These are phyloP conservation scores for Cavia aperea DNA, from an alignment of 2,113 vertebrate species.

Conservation along the genomic window DNA sequence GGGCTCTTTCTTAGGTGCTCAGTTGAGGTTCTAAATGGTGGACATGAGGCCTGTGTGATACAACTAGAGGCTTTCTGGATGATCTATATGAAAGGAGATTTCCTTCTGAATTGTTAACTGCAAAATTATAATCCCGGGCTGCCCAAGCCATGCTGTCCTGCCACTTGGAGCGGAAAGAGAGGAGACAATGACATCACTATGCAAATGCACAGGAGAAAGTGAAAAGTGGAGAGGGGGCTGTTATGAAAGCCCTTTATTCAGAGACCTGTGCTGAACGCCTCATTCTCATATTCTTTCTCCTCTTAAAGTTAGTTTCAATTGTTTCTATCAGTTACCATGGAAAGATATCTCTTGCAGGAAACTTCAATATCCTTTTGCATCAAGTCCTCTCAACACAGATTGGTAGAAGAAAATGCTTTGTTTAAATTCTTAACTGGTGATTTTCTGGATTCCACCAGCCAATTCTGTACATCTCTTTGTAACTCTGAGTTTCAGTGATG, in stretches of 20 bases:
- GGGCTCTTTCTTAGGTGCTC: neutral
- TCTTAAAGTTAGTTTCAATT: neutral
- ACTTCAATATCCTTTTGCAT: neutral
- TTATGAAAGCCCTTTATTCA: neutral
- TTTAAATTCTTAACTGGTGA: neutral
- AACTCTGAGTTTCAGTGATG: neutral
- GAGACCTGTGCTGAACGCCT: neutral
- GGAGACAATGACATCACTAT: neutral
- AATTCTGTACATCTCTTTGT: neutral
- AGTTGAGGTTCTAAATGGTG: neutral
- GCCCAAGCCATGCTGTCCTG: neutral
- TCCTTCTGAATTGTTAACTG: conserved; percentile 23
- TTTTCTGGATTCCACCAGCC: neutral
- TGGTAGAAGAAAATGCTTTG: neutral
- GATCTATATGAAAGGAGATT: neutral
- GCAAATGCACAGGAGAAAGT: neutral
- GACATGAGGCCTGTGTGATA: neutral
- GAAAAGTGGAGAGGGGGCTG: neutral
- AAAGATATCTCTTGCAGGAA: neutral
- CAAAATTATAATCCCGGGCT: neutral
- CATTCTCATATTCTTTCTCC: neutral
- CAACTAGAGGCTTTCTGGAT: neutral
- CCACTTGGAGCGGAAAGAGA: neutral
- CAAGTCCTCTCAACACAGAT: neutral
- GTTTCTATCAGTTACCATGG: neutral